phyloP scores from a whole-genome alignment of 1,140 invertebrate species.

The Hormaphis cornu region DNA sequence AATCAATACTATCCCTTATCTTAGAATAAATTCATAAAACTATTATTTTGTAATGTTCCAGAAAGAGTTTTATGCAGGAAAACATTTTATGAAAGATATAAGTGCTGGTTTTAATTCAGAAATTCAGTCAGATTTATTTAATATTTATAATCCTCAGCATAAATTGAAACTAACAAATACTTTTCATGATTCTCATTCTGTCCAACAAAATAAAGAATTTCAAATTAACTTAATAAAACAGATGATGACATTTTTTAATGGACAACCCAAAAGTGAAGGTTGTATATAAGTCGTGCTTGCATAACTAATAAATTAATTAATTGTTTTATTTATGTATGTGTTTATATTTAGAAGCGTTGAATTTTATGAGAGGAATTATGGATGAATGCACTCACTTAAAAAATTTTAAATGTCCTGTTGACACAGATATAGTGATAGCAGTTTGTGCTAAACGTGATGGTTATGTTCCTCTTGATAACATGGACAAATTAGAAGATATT shows the following conservation, averaged over 20 bases:
- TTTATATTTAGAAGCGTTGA: slow-evolving; percentile 48
- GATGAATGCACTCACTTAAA: slow-evolving; percentile 95
- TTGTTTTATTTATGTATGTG: neutral
- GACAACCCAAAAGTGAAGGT: slow-evolving; percentile 1
- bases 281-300: neutral
- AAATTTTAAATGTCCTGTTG: slow-evolving; percentile 78
- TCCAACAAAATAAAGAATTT: neutral
- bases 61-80: slow-evolving; percentile 28
- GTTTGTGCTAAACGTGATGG: slow-evolving; percentile 82
- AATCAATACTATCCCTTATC: too few species aligned
- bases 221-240: slow-evolving; percentile 3
- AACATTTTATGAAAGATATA: slow-evolving; percentile 15
- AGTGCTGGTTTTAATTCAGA: neutral
- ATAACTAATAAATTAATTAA: neutral
- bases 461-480: slow-evolving; percentile 79
- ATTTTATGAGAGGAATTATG: slow-evolving; percentile 97
- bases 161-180: neutral
- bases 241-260: slow-evolving; percentile 13
- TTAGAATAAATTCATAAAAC: slow-evolving; percentile 38
- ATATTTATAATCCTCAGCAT: neutral
- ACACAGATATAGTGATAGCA: slow-evolving; percentile 74
- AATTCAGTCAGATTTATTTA: slow-evolving; percentile 1
- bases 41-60: slow-evolving; percentile 37
- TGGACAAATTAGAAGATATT: slow-evolving; percentile 69
- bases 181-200: neutral